These are phyloP conservation scores for Stichopus horrens DNA, from an alignment of 53 echinoderm and acorn worm genomes.

Conservation along the genomic window DNA sequence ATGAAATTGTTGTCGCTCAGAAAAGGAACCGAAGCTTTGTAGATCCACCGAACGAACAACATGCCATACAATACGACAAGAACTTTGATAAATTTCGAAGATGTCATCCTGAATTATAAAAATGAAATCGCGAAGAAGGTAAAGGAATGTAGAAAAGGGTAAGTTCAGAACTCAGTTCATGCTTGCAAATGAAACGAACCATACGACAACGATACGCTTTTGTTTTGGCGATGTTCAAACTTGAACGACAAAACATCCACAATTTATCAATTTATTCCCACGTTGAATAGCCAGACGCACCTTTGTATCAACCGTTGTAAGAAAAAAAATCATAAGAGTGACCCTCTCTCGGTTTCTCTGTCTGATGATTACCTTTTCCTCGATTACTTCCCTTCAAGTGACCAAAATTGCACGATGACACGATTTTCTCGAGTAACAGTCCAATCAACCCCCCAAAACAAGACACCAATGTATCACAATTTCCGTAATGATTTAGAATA, in stretches of 20 bases:
- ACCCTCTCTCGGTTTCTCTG: too few species aligned
- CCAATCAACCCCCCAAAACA: too few species aligned
- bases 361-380: too few species aligned
- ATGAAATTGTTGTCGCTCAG: background rate
- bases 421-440: too few species aligned
- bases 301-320: too few species aligned
- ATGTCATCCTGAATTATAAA: background rate
- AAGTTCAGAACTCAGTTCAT: too few species aligned
- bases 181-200: background rate
- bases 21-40: background rate
- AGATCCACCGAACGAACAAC: background rate
- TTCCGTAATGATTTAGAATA: too few species aligned
- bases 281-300: background rate
- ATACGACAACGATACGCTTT: background rate
- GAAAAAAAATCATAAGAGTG: too few species aligned
- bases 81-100: background rate
- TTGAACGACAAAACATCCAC: background rate
- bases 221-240: background rate
- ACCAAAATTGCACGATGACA: too few species aligned
- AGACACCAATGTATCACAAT: too few species aligned
- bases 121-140: background rate
- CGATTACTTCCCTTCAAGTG: too few species aligned
- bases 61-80: background rate
- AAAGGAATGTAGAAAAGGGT: too few species aligned
- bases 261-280: background rate